Conservation (phyloP, 2,888 invertebrate genomes). For the Drosophila villosipedis region DNA sequence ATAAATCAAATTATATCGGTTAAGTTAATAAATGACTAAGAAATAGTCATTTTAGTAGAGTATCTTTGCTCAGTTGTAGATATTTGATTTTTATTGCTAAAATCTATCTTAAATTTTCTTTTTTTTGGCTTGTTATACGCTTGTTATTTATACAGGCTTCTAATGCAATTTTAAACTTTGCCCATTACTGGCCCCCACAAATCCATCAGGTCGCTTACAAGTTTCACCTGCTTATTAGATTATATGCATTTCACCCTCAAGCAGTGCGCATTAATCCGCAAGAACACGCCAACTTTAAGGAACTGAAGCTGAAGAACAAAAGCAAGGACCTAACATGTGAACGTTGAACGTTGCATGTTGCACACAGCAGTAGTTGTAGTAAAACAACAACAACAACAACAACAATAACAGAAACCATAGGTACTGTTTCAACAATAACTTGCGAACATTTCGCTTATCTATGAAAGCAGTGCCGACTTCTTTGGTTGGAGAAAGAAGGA, state of each 20-base stretch:
- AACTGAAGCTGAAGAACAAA: conserved; percentile 12
- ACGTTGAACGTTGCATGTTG: conserved; percentile 76
- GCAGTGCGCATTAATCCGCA: conserved; percentile 70
- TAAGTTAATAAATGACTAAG: not conserved
- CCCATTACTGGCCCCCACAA: conserved; percentile 39
- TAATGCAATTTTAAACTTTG: conserved; percentile 74
- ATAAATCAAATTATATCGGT: not conserved
- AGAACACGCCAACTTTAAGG: conserved; percentile 60
- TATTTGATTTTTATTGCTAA: not conserved
- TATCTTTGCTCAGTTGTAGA: not conserved
- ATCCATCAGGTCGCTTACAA: conserved; percentile 47
- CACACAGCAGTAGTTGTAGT: conserved; percentile 47
- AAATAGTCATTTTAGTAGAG: not conserved
- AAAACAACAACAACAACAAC: conserved; percentile 9
- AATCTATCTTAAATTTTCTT: conserved; percentile 13
- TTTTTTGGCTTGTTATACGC: conserved; percentile 41
- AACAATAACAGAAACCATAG: conserved; percentile 33
- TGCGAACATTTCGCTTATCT: conserved; percentile 73
- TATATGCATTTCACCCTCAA: conserved; percentile 75
- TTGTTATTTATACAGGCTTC: conserved; percentile 69
- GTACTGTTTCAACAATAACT: conserved; percentile 58
- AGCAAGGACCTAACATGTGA: conserved; percentile 65
- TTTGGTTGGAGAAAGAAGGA: conserved; percentile 10
- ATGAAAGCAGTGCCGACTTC: conserved; percentile 64
- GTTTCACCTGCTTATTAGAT: conserved; percentile 75